These are phyloP conservation scores for Lepus europaeus DNA, from an alignment of 2,113 vertebrate species.

Conservation along the genomic window DNA sequence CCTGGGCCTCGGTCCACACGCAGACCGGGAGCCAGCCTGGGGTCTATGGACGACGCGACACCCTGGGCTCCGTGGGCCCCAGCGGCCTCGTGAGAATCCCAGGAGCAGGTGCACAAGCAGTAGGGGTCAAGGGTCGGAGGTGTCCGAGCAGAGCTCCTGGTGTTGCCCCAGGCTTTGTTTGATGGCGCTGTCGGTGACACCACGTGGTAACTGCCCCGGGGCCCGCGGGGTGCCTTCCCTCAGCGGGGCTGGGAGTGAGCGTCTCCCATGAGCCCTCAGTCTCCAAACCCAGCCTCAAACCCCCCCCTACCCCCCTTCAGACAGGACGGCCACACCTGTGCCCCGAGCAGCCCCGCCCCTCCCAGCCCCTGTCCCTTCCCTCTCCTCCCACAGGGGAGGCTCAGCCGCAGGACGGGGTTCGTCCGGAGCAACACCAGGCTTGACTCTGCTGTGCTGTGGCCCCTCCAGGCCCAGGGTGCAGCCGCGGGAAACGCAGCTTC, in stretches of 20 bases:
- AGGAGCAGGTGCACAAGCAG: too few species aligned
- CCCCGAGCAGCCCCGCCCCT: too few species aligned
- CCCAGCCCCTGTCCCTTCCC: background rate
- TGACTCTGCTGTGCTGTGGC: background rate
- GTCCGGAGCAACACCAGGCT: too few species aligned
- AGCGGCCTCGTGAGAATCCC: background rate
- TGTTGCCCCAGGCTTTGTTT: fast-evolving
- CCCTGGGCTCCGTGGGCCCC: background rate
- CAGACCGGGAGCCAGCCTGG: too few species aligned
- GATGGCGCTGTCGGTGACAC: fast-evolving
- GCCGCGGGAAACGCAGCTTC: too few species aligned
- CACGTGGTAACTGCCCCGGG: fast-evolving
- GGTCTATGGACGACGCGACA: too few species aligned
- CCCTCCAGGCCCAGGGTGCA: too few species aligned
- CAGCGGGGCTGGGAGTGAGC: background rate
- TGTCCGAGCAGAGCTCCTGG: background rate
- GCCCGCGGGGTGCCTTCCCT: fast-evolving
- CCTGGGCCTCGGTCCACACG: too few species aligned
- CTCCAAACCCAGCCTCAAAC: background rate
- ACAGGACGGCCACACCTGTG: too few species aligned
- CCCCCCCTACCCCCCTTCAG: too few species aligned
- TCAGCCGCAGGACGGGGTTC: too few species aligned
- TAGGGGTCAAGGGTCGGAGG: too few species aligned
- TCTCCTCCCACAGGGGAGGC: background rate
- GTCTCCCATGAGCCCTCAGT: fast-evolving